Percentiles rank a stretch among this genome's conserved stretches.
These are phyloP conservation scores for Melanotaenia nigrans DNA, from an alignment of 2,797 vertebrate genomes.

Conservation along the genomic window DNA sequence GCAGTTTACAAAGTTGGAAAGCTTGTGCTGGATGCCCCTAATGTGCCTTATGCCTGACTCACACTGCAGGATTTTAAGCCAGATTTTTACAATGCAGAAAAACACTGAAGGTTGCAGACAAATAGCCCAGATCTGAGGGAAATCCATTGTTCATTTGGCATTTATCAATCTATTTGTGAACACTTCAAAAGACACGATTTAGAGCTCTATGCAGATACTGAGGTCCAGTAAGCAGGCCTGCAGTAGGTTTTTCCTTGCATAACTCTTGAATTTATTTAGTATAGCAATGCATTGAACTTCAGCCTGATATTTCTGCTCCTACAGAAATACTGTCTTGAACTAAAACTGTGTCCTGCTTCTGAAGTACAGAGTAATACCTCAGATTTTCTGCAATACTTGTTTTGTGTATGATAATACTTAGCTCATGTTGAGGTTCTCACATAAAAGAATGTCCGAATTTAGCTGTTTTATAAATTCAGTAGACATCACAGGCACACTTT, in stretches of 20 bases:
- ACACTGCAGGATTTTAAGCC: not conserved
- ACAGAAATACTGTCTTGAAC: not conserved
- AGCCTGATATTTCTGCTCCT: no score
- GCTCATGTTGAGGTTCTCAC: not conserved
- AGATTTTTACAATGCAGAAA: not conserved
- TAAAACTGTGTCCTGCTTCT: not conserved
- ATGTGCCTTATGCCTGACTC: no score
- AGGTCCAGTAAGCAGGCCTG: not conserved
- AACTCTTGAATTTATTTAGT: not conserved
- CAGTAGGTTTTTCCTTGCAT: not conserved
- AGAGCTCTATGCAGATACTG: not conserved
- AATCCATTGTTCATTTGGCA: not conserved
- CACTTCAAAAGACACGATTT: not conserved
- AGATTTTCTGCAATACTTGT: not conserved
- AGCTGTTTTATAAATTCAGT: not conserved
- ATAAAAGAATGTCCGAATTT: not conserved
- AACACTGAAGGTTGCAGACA: not conserved
- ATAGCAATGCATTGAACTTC: not conserved
- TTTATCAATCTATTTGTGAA: not conserved
- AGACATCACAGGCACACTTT: not conserved
- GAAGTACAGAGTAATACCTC: not conserved
- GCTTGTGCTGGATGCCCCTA: no score
- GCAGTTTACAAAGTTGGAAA: no score
- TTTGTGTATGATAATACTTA: not conserved
- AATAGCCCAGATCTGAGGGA: not conserved